Evolutionary conservation across 2,113 vertebrate species (phyloP).

Genomic region (Oncorhynchus mykiss): DNA sequence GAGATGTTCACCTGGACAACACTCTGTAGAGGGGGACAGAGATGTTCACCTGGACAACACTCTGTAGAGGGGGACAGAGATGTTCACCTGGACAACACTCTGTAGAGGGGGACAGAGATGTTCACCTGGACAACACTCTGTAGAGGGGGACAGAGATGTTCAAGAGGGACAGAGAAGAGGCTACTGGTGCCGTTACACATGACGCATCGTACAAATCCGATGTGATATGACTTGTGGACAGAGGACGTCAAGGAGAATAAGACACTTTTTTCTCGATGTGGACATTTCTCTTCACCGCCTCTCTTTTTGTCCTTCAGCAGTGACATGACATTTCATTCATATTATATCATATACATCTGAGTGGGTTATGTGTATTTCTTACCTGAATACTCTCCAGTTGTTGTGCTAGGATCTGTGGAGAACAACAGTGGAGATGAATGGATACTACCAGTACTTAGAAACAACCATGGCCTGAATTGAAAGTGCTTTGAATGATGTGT

Average conservation of each 20-base stretch:
- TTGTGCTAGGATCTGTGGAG: constrained; percentile 68
- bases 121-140: too few relatives aligned
- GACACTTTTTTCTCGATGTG: too few relatives aligned
- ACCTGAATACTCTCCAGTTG: constrained; percentile 81
- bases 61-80: background rate
- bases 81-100: background rate
- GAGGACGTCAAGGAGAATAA: too few relatives aligned
- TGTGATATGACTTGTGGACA: too few relatives aligned
- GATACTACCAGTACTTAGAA: background rate
- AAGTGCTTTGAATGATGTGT: background rate
- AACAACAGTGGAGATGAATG: background rate
- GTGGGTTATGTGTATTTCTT: constrained; percentile 19
- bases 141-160: background rate
- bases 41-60: constrained; percentile 73
- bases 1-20: too few relatives aligned
- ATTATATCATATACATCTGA: too few relatives aligned
- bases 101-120: background rate
- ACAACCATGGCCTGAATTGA: background rate
- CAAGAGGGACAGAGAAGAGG: background rate
- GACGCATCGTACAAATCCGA: too few relatives aligned
- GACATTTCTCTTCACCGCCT: too few relatives aligned
- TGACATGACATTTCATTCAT: too few relatives aligned
- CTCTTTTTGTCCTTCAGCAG: too few relatives aligned
- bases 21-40: background rate
- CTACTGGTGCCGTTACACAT: background rate